Conservation (phyloP, 92 coral and sea anemone species). For the Porites cylindrica region DNA sequence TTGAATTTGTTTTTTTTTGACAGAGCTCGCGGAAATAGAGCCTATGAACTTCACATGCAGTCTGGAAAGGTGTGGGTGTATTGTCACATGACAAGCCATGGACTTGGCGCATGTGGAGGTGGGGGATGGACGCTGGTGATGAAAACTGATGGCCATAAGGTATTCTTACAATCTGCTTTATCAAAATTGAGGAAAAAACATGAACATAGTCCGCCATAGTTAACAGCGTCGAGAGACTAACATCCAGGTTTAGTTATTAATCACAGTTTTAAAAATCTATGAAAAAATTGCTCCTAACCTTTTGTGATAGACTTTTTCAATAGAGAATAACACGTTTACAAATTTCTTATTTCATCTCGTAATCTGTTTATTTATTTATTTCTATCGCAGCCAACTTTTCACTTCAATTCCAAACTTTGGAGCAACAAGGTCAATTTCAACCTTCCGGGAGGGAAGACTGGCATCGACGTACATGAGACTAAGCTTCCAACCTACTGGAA, state of each 20-base stretch:
- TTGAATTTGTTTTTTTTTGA: background rate
- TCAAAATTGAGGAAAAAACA: no score
- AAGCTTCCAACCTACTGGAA: constrained; percentile 33
- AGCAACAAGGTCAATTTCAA: constrained; percentile 2
- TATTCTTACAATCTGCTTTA: background rate
- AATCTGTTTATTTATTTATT: background rate
- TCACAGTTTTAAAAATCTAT: no score
- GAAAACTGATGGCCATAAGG: constrained; percentile 61
- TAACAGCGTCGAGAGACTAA: no score
- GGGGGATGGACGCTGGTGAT: constrained; percentile 69
- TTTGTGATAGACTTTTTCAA: background rate
- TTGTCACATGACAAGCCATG: constrained; percentile 20
- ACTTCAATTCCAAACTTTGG: constrained; percentile 32
- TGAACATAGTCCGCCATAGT: no score
- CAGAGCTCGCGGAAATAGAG: background rate
- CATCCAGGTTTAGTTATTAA: no score
- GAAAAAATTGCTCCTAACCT: no score
- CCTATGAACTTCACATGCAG: background rate
- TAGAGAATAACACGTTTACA: background rate
- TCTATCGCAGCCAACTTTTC: constrained; percentile 31
- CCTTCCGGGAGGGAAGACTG: constrained; percentile 16
- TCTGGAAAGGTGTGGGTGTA: constrained; percentile 1
- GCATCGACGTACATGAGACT: constrained; percentile 31
- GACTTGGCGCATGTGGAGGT: constrained; percentile 48
- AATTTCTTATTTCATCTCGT: background rate